phyloP scores from a whole-genome alignment of 2,797 vertebrate genomes.

The Protonibea diacanthus region DNA sequence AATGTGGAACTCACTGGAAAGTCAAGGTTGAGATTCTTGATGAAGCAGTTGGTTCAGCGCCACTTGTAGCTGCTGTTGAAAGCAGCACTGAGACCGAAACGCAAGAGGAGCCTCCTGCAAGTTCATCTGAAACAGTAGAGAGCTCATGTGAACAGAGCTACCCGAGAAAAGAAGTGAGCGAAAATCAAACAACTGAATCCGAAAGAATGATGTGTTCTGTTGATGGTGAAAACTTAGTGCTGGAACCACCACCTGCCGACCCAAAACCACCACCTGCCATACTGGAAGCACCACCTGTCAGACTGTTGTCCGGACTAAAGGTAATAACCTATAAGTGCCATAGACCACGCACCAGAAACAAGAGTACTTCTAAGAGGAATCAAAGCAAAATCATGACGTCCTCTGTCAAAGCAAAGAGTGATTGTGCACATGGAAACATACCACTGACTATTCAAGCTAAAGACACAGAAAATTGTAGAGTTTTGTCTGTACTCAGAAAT shows the following conservation, averaged over 20 bases:
- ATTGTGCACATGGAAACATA: constrained; percentile 15
- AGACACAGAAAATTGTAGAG: constrained; percentile 76
- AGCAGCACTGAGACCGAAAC: constrained; percentile 7
- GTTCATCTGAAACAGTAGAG: constrained; percentile 10
- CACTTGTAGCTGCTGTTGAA: constrained; percentile 18
- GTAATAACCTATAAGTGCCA: fast-evolving
- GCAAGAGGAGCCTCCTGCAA: neutral
- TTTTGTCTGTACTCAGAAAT: constrained; percentile 76
- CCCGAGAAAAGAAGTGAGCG: neutral
- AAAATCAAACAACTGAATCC: neutral
- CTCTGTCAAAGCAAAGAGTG: neutral
- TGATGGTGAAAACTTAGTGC: neutral
- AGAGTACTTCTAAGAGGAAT: neutral
- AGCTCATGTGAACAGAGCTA: constrained; percentile 13
- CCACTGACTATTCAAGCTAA: constrained; percentile 67
- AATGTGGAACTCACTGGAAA: constrained; percentile 82
- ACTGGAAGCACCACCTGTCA: too few relatives aligned
- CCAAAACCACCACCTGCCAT: too few relatives aligned
- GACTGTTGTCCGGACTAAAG: constrained; percentile 1
- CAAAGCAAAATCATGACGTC: neutral
- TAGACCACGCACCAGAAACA: neutral
- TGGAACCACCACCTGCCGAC: neutral
- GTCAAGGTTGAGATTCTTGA: constrained; percentile 80
- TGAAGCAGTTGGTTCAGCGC: constrained; percentile 38
- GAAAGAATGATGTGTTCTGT: neutral